These are phyloP conservation scores for Xanthorhoe spadicearia DNA, from an alignment of 2,888 invertebrate genomes.

Conservation along the genomic window DNA sequence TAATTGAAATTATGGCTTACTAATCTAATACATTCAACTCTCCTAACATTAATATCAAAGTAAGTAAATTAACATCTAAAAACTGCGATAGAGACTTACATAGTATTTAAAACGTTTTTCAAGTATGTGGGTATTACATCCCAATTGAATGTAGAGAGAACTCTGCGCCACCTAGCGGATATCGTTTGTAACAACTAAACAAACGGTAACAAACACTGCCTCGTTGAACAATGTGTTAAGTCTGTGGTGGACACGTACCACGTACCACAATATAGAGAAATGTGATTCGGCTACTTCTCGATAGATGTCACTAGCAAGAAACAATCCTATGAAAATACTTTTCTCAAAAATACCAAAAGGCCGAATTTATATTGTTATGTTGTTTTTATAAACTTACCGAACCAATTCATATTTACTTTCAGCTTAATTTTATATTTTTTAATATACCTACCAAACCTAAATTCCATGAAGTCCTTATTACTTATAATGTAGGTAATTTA, in stretches of 20 bases:
- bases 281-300: slow-evolving; percentile 22
- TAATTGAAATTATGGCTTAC: neutral
- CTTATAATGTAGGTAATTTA: too few relatives aligned
- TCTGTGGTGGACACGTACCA: too few relatives aligned
- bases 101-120: neutral
- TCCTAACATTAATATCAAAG: neutral
- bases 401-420: too few relatives aligned
- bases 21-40: neutral
- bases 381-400: too few relatives aligned
- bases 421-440: too few relatives aligned
- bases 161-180: neutral
- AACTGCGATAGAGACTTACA: neutral
- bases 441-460: too few relatives aligned
- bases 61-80: neutral
- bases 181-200: neutral
- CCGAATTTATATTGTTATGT: too few relatives aligned
- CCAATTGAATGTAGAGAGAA: neutral
- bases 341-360: too few relatives aligned
- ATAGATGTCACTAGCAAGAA: slow-evolving; percentile 29
- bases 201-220: neutral
- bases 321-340: too few relatives aligned
- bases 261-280: neutral
- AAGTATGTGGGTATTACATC: neutral
- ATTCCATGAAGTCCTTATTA: too few relatives aligned
- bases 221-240: too few relatives aligned